phyloP scores from a whole-genome alignment of 2,113 vertebrate species.

The Rhea americana region DNA sequence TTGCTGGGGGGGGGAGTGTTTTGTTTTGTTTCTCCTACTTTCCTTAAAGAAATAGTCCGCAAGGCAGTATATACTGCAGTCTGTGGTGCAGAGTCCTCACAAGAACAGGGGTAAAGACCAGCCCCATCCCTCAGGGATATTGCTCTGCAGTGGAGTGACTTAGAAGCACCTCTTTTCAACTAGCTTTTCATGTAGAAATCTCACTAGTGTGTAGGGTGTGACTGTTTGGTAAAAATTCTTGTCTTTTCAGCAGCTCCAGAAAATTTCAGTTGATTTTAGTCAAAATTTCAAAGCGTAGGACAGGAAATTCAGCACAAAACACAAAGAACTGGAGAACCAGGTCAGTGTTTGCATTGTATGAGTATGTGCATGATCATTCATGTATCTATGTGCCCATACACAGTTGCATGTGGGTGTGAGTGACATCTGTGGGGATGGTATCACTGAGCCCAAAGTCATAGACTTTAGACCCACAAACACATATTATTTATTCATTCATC shows the following conservation, averaged over 20 bases:
- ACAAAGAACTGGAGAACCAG: not conserved
- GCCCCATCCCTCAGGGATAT: not conserved
- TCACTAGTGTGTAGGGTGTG: rapidly evolving
- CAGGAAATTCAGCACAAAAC: not conserved
- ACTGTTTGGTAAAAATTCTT: not conserved
- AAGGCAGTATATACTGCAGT: not conserved
- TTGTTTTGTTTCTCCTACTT: not conserved
- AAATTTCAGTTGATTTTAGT: not conserved
- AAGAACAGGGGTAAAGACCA: not conserved
- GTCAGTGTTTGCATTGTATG: not conserved
- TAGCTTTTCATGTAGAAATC: too few species aligned
- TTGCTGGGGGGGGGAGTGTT: not conserved
- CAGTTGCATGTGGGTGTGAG: not conserved
- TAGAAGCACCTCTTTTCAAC: not conserved
- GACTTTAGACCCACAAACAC: not conserved
- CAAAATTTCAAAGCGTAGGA: not conserved
- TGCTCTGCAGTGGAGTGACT: not conserved
- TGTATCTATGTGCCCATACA: not conserved
- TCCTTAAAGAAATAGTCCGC: not conserved
- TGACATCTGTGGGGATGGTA: rapidly evolving
- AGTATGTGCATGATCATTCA: rapidly evolving
- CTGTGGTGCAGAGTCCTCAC: too few species aligned
- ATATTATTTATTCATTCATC: not conserved
- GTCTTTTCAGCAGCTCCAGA: not conserved
- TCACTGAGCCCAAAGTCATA: not conserved